phyloP scores from a whole-genome alignment of 2,113 vertebrate genomes.

The Daboia siamensis region DNA sequence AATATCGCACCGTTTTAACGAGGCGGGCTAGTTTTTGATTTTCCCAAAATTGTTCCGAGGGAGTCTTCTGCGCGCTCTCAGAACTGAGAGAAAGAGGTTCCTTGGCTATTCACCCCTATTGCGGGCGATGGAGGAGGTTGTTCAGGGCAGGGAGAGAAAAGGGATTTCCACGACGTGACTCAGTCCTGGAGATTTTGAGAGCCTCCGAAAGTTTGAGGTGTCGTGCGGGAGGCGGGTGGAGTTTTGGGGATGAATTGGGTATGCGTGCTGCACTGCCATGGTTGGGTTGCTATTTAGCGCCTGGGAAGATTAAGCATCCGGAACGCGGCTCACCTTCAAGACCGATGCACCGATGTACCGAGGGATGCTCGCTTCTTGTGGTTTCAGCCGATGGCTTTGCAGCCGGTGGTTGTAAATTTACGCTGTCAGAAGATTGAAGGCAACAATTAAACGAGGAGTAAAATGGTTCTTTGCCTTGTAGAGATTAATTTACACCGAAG shows the following conservation, averaged over 20 bases:
- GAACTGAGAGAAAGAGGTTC: neutral
- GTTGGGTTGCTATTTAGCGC: neutral
- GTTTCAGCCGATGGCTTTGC: neutral
- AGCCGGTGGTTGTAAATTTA: neutral
- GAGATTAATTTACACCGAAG: neutral
- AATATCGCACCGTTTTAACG: neutral
- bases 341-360: neutral
- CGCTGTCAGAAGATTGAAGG: neutral
- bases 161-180: neutral
- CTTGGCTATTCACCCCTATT: neutral
- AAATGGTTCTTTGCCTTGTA: neutral
- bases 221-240: neutral
- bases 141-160: neutral
- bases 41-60: neutral
- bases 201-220: constrained; percentile 9
- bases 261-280: neutral
- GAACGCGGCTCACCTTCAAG: neutral
- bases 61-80: too few relatives aligned
- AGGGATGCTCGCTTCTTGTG: neutral
- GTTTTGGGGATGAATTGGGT: neutral
- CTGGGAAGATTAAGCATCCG: neutral
- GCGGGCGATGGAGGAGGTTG: neutral
- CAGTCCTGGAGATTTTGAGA: neutral
- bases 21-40: neutral
- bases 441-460: neutral